Conservation (phyloP, 2,888 invertebrate genomes). For the Lysandra bellargus region DNA sequence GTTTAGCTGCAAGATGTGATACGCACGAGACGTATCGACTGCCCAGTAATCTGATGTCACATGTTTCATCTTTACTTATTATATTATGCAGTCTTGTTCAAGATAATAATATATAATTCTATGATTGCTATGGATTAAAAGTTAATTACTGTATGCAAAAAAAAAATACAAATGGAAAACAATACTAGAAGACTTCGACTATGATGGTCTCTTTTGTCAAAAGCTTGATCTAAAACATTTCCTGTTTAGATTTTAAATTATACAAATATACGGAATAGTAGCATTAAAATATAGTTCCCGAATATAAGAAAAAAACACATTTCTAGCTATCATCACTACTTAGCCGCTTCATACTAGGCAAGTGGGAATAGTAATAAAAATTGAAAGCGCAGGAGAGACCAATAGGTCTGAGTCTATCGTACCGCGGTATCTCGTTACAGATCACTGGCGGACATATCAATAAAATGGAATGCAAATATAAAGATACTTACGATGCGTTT, state of each 20-base stretch:
- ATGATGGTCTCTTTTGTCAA: background rate
- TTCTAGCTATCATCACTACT: too few relatives aligned
- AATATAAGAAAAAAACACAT: background rate
- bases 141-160: background rate
- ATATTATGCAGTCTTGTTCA: background rate
- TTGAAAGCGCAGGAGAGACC: too few relatives aligned
- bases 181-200: background rate
- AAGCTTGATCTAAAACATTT: background rate
- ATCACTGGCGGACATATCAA: background rate
- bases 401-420: too few relatives aligned
- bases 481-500: slow-evolving; percentile 5
- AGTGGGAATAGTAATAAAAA: background rate
- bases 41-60: slow-evolving; percentile 1
- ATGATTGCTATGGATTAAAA: background rate
- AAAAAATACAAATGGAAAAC: background rate
- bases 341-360: background rate
- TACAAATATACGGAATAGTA: background rate
- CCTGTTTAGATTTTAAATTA: background rate
- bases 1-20: background rate
- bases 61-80: background rate
- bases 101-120: background rate
- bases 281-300: too few relatives aligned
- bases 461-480: background rate
- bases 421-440: background rate
- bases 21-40: background rate